Evolutionary conservation across 2,113 vertebrate genomes (phyloP), one percentile per base, ranked within the genome.

Genomic region (Pseudorectes ferrugineus): DNA sequence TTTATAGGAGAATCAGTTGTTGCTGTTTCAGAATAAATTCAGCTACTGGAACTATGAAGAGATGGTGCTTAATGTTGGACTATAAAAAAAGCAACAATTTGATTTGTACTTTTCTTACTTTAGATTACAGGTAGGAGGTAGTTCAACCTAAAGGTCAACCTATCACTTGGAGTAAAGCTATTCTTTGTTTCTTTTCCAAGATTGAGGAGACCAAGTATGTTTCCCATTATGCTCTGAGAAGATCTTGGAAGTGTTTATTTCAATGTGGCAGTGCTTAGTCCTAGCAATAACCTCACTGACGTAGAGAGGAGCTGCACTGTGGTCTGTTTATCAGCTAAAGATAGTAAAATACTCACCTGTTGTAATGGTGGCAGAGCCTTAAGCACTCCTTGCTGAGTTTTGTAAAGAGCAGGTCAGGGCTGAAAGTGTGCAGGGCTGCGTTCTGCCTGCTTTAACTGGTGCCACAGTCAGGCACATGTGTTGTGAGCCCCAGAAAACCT

Each of bases 381-480:
- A 43, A 31, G 13, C 55, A 9, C 35, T 59, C 38, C 33, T 59
- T 26, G 24, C 17, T 5, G 9, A n/a, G 70, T 36, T 74, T 29
- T 59, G 0, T 22, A 15, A 70, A 71, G 54, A 57, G 3, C 25
- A 77, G 63, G 35, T 48, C 21, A 31, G 23, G 35, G 72, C 35
- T 52, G 40, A 76, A 33, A 24, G 76, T 8, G 11, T 11, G 23
- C n/a, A 59, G 16, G 35, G 48, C 57, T 83, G 42, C 21, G 25
- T 45, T 83, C 54, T 57, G 8, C 11, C 0, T 73, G 10, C 3
- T 59, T 11, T 46, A 42, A 25, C 11, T 36, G 6, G 7, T 31
- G 31, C 52, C 17, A 12, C 28, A 14, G 25, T 66, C 62, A 66
- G 42, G 14, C 2, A 2, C 1, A 0, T 11, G 2, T 2, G 1